phyloP scores from a whole-genome alignment of 1,140 invertebrate genomes.

The Venustaconcha ellipsiformis region DNA sequence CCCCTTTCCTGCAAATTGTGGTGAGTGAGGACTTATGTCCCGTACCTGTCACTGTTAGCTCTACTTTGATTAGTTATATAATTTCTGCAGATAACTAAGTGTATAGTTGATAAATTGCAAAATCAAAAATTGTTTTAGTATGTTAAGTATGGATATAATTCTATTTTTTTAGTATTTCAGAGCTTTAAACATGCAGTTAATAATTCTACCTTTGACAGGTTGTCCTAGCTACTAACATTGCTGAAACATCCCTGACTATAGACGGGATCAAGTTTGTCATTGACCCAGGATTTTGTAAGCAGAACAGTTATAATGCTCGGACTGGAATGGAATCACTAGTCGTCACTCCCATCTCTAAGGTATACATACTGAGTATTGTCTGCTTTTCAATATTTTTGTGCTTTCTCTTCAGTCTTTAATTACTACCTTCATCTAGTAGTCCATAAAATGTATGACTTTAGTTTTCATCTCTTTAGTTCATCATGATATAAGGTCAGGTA shows the following conservation, averaged over 20 bases:
- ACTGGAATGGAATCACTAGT: conserved; percentile 99
- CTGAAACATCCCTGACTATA: conserved; percentile 98
- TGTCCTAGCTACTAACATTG: conserved; percentile 98
- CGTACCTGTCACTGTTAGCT: no score
- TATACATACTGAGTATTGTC: conserved; percentile 6
- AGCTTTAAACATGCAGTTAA: not conserved
- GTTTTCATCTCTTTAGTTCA: no score
- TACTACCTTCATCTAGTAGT: not conserved
- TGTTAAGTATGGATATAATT: no score
- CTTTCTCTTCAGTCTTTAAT: not conserved
- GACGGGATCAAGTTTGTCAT: conserved; percentile 99
- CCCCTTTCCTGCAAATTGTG: no score
- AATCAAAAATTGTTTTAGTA: no score
- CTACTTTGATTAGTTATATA: no score
- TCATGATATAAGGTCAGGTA: no score
- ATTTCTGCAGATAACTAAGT: no score
- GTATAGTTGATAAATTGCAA: no score
- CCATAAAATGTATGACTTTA: not conserved
- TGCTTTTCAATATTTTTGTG: no score
- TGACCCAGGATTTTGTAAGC: conserved; percentile 99
- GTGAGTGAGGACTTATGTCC: no score
- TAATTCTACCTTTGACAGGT: conserved; percentile 73
- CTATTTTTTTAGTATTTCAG: not conserved
- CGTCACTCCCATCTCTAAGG: conserved; percentile 97
- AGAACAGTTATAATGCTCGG: conserved; percentile 98